phyloP scores from a whole-genome alignment of 37 sponge, comb jelly and placozoan species.

The Chondrosia reniformis region DNA sequence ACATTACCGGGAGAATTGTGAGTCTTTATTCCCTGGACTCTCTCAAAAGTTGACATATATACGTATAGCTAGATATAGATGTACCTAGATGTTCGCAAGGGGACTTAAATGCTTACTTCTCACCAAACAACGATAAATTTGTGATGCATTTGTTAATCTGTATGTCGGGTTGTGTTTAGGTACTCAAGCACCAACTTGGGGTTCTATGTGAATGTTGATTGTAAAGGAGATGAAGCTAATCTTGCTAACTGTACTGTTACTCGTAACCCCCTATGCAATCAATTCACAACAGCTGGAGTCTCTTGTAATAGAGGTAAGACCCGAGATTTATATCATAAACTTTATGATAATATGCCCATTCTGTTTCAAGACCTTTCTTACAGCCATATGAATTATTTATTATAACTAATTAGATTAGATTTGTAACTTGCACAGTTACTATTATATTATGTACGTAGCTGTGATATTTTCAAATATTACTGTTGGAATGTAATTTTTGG shows the following conservation, averaged over 20 bases:
- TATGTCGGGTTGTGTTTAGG: neutral
- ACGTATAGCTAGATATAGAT: neutral
- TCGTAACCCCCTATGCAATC: too few relatives aligned
- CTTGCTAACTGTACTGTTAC: neutral
- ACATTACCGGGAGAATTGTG: neutral
- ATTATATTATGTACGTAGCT: too few relatives aligned
- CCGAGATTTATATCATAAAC: too few relatives aligned
- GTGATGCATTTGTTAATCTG: too few relatives aligned
- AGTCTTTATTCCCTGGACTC: neutral
- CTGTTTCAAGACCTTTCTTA: too few relatives aligned
- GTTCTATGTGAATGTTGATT: neutral
- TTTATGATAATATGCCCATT: too few relatives aligned
- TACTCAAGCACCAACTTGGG: neutral
- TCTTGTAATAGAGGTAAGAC: neutral
- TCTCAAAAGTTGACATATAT: neutral
- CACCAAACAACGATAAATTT: too few relatives aligned
- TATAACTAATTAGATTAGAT: too few relatives aligned
- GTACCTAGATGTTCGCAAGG: neutral
- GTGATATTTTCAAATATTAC: too few relatives aligned
- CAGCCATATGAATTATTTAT: too few relatives aligned
- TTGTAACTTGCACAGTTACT: too few relatives aligned
- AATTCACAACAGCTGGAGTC: conserved; percentile 5
- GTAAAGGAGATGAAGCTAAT: neutral
- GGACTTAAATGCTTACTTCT: neutral
- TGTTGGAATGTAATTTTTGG: too few relatives aligned